These are phyloP conservation scores for Brachypodius melanocephalos DNA, from an alignment of 2,113 vertebrate genomes.

Conservation along the genomic window DNA sequence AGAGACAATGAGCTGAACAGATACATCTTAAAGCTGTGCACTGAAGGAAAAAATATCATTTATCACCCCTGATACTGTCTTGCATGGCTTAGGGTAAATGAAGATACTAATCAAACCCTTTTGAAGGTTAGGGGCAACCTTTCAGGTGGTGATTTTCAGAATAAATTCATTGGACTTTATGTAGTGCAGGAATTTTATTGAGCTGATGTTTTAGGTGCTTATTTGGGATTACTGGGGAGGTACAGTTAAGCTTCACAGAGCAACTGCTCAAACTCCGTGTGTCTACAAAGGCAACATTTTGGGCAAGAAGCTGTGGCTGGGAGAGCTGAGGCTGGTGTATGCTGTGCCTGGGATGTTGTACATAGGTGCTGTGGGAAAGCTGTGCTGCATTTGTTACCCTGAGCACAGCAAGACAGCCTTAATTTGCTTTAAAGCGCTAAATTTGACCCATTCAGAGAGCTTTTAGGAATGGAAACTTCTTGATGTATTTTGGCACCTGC, in stretches of 20 bases:
- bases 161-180: not conserved
- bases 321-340: rapidly evolving
- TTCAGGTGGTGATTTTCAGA: not conserved
- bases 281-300: not conserved
- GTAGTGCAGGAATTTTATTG: not conserved
- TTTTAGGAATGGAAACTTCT: not conserved
- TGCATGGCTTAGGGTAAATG: not conserved
- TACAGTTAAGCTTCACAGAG: not conserved
- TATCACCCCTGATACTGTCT: not conserved
- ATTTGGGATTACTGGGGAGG: not conserved
- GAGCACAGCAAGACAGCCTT: not conserved
- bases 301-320: not conserved
- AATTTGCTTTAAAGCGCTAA: not conserved
- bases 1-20: not conserved
- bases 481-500: not conserved
- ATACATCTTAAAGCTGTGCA: not conserved
- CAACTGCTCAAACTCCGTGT: not conserved
- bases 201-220: not conserved
- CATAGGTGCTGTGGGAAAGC: not conserved
- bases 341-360: not conserved
- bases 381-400: not conserved
- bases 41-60: not conserved
- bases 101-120: not conserved
- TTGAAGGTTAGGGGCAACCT: not conserved
- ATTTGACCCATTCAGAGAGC: not conserved